These are phyloP conservation scores for Polypedilum vanderplanki DNA, from an alignment of 1,140 invertebrate species.

Conservation along the genomic window DNA sequence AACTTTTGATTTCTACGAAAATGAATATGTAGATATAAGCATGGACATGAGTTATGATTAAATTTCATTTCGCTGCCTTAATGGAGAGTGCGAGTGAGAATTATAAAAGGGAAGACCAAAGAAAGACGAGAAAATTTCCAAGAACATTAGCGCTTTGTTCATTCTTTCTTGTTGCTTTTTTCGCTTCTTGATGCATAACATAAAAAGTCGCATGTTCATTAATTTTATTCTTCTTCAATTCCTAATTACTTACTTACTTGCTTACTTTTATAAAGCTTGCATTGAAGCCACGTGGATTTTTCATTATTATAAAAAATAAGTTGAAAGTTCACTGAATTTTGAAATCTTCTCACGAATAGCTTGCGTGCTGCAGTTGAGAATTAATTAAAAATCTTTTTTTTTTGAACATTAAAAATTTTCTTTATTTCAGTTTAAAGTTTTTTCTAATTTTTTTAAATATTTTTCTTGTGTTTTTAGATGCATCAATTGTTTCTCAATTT, in stretches of 20 bases:
- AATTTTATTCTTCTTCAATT: neutral
- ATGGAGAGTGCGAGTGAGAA: too few species aligned
- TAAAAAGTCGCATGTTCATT: neutral
- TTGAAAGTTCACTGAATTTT: too few species aligned
- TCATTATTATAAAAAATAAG: too few species aligned
- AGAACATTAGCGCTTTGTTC: neutral
- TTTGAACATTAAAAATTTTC: constrained; percentile 27
- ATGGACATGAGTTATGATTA: constrained; percentile 15
- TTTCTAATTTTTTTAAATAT: constrained; percentile 16
- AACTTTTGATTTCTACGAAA: constrained; percentile 18
- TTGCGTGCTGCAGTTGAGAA: too few species aligned
- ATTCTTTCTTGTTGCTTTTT: neutral
- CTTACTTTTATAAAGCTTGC: neutral
- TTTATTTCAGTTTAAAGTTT: constrained; percentile 10
- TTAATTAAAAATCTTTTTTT: neutral
- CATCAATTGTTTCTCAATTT: constrained; percentile 5
- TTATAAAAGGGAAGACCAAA: neutral
- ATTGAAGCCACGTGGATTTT: too few species aligned
- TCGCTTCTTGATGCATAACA: neutral
- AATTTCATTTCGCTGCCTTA: constrained; percentile 2
- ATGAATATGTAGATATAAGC: neutral
- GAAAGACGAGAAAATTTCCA: constrained; percentile 1
- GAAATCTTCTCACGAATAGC: too few species aligned
- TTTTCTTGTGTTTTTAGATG: constrained; percentile 25
- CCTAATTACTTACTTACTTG: neutral